phyloP scores from a whole-genome alignment of 2,888 invertebrate species.

The Drosophila gaucha region DNA sequence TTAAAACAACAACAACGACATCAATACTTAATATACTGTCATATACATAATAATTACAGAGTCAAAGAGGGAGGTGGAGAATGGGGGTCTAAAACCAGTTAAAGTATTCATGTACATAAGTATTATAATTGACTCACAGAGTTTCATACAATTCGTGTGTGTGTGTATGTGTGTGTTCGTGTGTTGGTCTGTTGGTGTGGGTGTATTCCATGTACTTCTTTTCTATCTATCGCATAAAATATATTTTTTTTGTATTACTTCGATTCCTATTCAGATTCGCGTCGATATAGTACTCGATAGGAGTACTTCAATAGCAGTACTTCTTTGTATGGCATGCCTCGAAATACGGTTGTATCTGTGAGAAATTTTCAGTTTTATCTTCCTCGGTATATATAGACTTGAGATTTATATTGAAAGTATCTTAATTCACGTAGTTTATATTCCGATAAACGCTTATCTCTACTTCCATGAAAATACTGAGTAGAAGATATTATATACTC shows the following conservation, averaged over 20 bases:
- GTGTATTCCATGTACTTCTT: not conserved
- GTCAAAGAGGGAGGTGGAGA: not conserved
- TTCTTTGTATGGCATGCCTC: not conserved
- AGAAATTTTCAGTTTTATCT: too few relatives aligned
- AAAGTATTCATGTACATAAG: slow-evolving; percentile 68
- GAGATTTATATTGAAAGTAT: too few relatives aligned
- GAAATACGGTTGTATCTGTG: too few relatives aligned
- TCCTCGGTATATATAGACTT: not conserved
- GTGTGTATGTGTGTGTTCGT: slow-evolving; percentile 8
- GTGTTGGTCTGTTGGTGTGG: slow-evolving; percentile 1
- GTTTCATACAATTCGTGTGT: slow-evolving; percentile 35
- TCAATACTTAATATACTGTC: slow-evolving; percentile 34
- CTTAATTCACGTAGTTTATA: too few relatives aligned
- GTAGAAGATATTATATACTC: too few relatives aligned
- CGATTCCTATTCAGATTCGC: not conserved
- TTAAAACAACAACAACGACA: slow-evolving; percentile 71
- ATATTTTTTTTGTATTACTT: not conserved
- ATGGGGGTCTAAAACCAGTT: slow-evolving; percentile 43
- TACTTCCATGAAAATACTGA: too few relatives aligned
- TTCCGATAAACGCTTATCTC: too few relatives aligned
- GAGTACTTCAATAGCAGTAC: not conserved
- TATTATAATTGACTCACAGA: slow-evolving; percentile 74
- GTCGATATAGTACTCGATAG: not conserved
- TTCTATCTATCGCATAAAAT: not conserved
- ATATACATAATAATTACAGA: slow-evolving; percentile 41